phyloP scores from a whole-genome alignment of 2,797 vertebrate species.

The Sebastes goodei region DNA sequence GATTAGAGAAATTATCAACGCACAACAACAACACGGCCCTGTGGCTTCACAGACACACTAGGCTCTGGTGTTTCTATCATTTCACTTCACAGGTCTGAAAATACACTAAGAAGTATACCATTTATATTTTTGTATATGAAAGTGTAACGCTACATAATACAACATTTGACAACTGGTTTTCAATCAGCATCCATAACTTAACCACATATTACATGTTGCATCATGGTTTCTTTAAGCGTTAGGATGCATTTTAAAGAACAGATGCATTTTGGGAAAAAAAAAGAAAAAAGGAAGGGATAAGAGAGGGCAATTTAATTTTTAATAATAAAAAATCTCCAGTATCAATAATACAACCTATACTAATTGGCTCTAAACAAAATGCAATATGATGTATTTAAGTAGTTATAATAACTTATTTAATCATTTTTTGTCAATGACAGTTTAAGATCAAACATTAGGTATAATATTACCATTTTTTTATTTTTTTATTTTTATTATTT shows the following conservation, averaged over 20 bases:
- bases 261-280: neutral
- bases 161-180: neutral
- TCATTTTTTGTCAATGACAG: neutral
- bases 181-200: neutral
- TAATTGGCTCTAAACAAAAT: neutral
- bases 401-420: neutral
- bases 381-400: neutral
- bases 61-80: constrained; percentile 43
- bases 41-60: constrained; percentile 37
- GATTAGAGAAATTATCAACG: constrained; percentile 82
- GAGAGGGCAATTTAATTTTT: neutral
- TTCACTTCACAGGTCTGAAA: constrained; percentile 23
- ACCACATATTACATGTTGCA: neutral
- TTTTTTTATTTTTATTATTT: too few species aligned
- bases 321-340: neutral
- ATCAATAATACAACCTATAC: neutral
- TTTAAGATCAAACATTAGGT: neutral
- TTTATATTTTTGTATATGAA: constrained; percentile 7
- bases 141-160: neutral
- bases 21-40: constrained; percentile 67
- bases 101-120: neutral
- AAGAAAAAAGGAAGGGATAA: neutral
- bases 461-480: neutral
- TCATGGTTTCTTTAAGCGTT: fast-evolving
- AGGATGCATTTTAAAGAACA: neutral